Base-by-base conservation (phyloP, 2,888 invertebrate genomes). In the Limenitis camilla region DNA sequence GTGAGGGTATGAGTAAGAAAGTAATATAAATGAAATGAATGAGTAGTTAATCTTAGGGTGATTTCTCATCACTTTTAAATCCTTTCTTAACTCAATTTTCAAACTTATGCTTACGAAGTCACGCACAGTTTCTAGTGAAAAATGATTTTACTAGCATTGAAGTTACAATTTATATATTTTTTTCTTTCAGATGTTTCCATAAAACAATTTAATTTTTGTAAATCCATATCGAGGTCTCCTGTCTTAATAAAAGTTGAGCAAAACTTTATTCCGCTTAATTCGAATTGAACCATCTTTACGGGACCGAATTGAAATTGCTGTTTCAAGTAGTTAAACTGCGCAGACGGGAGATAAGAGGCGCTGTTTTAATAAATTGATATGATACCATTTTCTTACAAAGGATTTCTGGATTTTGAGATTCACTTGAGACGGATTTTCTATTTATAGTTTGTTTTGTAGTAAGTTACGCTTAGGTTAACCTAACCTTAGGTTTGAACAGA, bases 141-240 rank as follows among this genome's bases (percentile, higher is more conserved):
- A n/a, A n/a, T n/a, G n/a, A n/a, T n/a, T n/a, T n/a, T n/a, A n/a
- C n/a, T n/a, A n/a, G n/a, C n/a, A n/a, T n/a, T n/a, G n/a, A n/a
- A n/a, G n/a, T n/a, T n/a, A n/a, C n/a, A n/a, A n/a, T n/a, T n/a
- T n/a, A n/a, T n/a, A n/a, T n/a, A n/a, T n/a, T n/a, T n/a, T n/a
- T n/a, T n/a, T n/a, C n/a, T n/a, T n/a, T n/a, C n/a, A n/a, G n/a
- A n/a, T n/a, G n/a, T n/a, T n/a, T n/a, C n/a, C n/a, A n/a, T 71
- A 77, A 76, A 73, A 72, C 76, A 79, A 81, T 78, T 68, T 74
- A 71, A 77, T 79, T 78, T 79, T 75, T 76, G 73, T 69, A 78
- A 78, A 81, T 78, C 78, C 74, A 74, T 74, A 74, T 72, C 74
- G 69, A 71, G 67, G 72, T 70, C 69, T 71, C 50, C 71, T 68